Evolutionary conservation across 2,888 invertebrate genomes (phyloP), one percentile per base, ranked within the genome.

Genomic region (Lissocephala sabroskyi): DNA sequence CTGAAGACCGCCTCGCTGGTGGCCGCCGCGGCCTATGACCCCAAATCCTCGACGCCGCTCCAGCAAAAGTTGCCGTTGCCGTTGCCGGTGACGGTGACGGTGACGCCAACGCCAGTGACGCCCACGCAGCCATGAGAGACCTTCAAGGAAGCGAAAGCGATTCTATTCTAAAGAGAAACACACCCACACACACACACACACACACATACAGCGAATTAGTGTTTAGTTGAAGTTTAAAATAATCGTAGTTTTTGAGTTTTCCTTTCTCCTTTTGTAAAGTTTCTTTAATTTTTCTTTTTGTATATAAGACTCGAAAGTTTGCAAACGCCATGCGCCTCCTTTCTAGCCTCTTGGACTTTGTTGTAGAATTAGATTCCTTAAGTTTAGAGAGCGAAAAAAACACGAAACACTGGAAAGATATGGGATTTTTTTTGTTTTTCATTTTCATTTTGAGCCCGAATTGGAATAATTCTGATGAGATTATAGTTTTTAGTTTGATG

Each of bases 401-500:
- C n/a, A n/a, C n/a, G n/a, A n/a, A n/a, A n/a, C n/a, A n/a, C n/a
- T n/a, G n/a, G n/a, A n/a, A n/a, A n/a, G n/a, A n/a, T n/a, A n/a
- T n/a, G n/a, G n/a, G n/a, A n/a, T n/a, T n/a, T n/a, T n/a, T n/a
- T n/a, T n/a, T n/a, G n/a, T n/a, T n/a, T n/a, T n/a, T n/a, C n/a
- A n/a, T n/a, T n/a, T n/a, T n/a, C n/a, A n/a, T n/a, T n/a, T n/a
- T n/a, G n/a, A n/a, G n/a, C n/a, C n/a, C n/a, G n/a, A n/a, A 32
- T 11, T 32, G 13, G 11, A 32, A 13, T 32, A 13, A 32, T 13
- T 32, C 41, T 26, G 52, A 52, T 62, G 68, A 68, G 68, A 68
- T 68, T 68, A 68, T 68, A 74, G 71, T 49, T 18, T 46, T 51
- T 68, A 74, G 48, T 57, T 68, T 23, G 10, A 47, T 47, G 57